These are phyloP conservation scores for Procavia capensis DNA, from an alignment of 2,113 vertebrate genomes.

Conservation along the genomic window DNA sequence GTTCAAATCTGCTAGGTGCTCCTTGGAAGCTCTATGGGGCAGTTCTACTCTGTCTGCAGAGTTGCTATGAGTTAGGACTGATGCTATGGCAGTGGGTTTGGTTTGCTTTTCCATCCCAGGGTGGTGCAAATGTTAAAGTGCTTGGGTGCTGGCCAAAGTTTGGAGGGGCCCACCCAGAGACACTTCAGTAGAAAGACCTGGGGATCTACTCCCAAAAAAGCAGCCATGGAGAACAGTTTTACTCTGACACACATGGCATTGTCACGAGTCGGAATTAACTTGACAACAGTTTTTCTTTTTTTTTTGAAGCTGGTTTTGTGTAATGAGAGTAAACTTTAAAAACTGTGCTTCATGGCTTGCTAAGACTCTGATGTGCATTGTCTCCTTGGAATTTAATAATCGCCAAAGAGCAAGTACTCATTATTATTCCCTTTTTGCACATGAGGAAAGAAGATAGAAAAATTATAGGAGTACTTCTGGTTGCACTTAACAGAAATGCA, in stretches of 20 bases:
- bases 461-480: background rate
- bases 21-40: too few species aligned
- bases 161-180: background rate
- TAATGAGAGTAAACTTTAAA: background rate
- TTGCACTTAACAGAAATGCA: constrained; percentile 3
- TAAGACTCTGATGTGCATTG: background rate
- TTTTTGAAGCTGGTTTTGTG: background rate
- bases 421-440: background rate
- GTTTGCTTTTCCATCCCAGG: background rate
- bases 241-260: background rate
- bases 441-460: background rate
- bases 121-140: background rate
- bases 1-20: too few species aligned
- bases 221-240: background rate
- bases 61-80: too few species aligned
- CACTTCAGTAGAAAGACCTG: background rate
- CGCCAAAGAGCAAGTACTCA: background rate
- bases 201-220: background rate
- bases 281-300: background rate
- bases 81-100: too few species aligned
- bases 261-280: background rate
- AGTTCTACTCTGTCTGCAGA: too few species aligned
- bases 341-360: background rate
- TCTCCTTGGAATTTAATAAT: background rate
- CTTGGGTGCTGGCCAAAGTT: background rate